Evolutionary conservation across 2,888 invertebrate genomes (phyloP), one percentile per base, ranked within the genome.

Genomic region (Linnaemya vulpina): DNA sequence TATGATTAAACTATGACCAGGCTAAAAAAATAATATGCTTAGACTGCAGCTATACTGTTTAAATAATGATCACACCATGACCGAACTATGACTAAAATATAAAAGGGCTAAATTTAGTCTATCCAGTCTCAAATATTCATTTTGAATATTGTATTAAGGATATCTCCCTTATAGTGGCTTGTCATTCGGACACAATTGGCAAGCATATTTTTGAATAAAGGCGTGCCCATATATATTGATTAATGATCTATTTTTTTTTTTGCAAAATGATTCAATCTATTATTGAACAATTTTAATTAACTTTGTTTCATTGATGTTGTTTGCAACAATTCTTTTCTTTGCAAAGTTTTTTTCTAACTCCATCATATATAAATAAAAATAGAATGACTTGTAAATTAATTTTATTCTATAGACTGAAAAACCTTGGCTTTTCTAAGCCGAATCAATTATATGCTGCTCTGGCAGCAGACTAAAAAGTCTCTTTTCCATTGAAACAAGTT

Each of bases 401-500:
- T 55, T 55, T 11, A 17, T 25, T 76, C 49, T 49, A 1, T 51
- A 63, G 15, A 53, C 10, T 11, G 3, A 9, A 43, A 67, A 74
- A 62, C 74, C 60, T 80, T 60, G 80, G 15, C 22, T 49, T 25
- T 74, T 43, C 62, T 53, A 20, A 43, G 10, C 60, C 15, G 11
- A 65, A 73, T 67, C 40, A 80, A 74, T 62, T 25, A 67, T 40
- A 65, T 43, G 10, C 20, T 55, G 65, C 38, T 55, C 13, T 58
- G 17, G 7, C 53, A 53, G n/a, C 43, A 40, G 40, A 1, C 17
- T n/a, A 67, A 58, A 51, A 38, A 40, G 55, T 65, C 43, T 75
- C 8, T 58, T 40, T 43, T 5, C 9, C 11, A 17, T 49, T n/a
- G n/a, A 46, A 75, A 51, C 75, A 67, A 60, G 84, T 84, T 81